These are phyloP conservation scores for Cataglyphis albicans DNA, from an alignment of 2,888 invertebrate genomes.

Conservation along the genomic window DNA sequence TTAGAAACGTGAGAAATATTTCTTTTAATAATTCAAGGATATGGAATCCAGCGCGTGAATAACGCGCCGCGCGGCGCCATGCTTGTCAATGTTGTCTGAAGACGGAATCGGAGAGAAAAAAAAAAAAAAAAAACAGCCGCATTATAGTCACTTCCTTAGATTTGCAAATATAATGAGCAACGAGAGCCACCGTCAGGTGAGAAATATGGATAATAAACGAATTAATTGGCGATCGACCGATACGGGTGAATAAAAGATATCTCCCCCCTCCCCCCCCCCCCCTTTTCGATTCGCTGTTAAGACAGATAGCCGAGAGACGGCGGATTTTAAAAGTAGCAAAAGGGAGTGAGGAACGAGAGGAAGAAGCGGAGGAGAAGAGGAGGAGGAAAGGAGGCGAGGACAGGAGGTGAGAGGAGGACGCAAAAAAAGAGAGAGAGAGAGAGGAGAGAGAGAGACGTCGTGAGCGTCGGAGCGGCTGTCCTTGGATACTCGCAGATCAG, in stretches of 20 bases:
- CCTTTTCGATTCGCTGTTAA: slow-evolving; percentile 53
- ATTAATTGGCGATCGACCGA: slow-evolving; percentile 46
- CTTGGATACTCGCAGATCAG: slow-evolving; percentile 85
- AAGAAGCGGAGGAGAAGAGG: slow-evolving; percentile 35
- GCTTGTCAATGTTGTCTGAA: slow-evolving; percentile 6
- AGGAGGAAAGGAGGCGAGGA: slow-evolving; percentile 19
- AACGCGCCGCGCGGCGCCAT: not conserved
- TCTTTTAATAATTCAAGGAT: not conserved
- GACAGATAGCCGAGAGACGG: slow-evolving; percentile 55
- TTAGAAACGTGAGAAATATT: not conserved
- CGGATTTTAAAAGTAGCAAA: slow-evolving; percentile 48
- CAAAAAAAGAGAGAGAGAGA: slow-evolving; percentile 21
- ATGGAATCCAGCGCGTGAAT: not conserved
- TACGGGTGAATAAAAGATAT: slow-evolving; percentile 43
- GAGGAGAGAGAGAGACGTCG: slow-evolving; percentile 55
- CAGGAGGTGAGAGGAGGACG: not conserved
- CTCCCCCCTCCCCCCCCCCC: not conserved
- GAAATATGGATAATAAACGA: slow-evolving; percentile 39
- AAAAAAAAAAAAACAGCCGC: not conserved
- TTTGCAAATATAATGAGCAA: slow-evolving; percentile 50
- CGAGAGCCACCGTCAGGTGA: not conserved
- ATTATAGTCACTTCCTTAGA: slow-evolving; percentile 17
- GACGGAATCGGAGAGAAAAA: not conserved
- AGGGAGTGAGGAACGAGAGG: slow-evolving; percentile 9
- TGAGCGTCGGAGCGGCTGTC: slow-evolving; percentile 83